Evolutionary conservation across 2,888 invertebrate genomes (phyloP).

Genomic region (Germaria angustata): DNA sequence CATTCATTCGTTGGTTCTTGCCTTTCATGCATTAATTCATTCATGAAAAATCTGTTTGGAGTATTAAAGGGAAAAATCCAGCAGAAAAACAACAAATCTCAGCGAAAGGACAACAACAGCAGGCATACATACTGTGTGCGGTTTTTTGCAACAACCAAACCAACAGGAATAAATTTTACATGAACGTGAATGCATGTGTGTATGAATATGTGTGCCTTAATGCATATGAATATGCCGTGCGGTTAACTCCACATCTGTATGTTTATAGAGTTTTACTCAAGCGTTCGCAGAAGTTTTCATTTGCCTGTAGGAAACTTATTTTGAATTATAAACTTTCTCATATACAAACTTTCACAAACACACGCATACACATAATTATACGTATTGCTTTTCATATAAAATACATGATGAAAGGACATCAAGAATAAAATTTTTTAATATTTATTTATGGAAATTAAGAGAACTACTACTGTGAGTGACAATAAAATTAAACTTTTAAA

Average conservation of each 20-base stretch:
- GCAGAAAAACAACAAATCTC: conserved; percentile 32
- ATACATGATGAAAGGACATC: conserved; percentile 53
- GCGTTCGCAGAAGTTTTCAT: conserved; percentile 31
- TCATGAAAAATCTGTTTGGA: conserved; percentile 62
- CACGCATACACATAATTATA: neutral
- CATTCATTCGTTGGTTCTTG: conserved; percentile 52
- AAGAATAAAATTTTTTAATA: conserved; percentile 23
- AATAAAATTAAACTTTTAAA: neutral
- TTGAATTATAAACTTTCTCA: conserved; percentile 34
- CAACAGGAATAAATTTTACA: conserved; percentile 45
- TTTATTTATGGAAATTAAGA: conserved; percentile 49
- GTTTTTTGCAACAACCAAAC: conserved; percentile 45
- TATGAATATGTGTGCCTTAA: neutral
- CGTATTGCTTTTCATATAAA: neutral
- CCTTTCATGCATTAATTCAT: conserved; percentile 55
- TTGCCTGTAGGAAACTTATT: conserved; percentile 34
- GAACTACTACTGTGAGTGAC: conserved; percentile 26
- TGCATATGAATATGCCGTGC: conserved; percentile 26
- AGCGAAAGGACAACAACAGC: conserved; percentile 49
- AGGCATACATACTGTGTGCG: conserved; percentile 45
- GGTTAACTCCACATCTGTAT: conserved; percentile 27
- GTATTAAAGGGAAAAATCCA: conserved; percentile 25
- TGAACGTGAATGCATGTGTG: neutral
- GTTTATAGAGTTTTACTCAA: conserved; percentile 16
- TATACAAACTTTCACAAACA: neutral